Evolutionary conservation across 2,888 invertebrate genomes (phyloP), one percentile per base, ranked within the genome.

Genomic region (Pardosa pseudoannulata): DNA sequence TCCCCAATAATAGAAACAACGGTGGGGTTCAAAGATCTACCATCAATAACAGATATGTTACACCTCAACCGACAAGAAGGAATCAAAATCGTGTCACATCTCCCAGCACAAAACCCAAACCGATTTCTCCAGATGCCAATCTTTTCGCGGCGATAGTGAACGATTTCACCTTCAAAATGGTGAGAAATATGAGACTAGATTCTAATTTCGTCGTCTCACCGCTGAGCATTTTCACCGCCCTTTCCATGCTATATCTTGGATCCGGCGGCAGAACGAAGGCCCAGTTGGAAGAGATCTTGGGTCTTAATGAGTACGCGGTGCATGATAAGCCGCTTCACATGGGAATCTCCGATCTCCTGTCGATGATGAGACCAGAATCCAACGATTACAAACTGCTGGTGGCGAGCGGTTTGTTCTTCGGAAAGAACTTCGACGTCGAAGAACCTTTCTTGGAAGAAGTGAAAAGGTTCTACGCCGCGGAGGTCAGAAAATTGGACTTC

Each of bases 231-330:
- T 90, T 90, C n/a, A 89, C 90, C 16, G 92, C 91, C 13, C 89
- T 92, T 78, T 89, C 90, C 2, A 91, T 92, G 91, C n/a, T n/a
- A n/a, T 90, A 90, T 29, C 86, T 90, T 13, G 92, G 92, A 6
- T 91, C 92, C 9, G 89, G 88, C 46, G 90, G 90, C 0, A 88
- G 90, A n/a, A 92, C 92, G 2, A 89, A 88, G 13, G 28, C 79
- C 36, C 89, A 91, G 79, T 90, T 91, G 90, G 80, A 82, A 23
- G 78, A 89, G n/a, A 89, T 88, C 73, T 36, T 87, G 6, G 73
- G 74, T 13, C 73, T 87, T 23, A 76, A 46, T 5, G 41, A 41
- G 1, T 1, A 71, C 27, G 41, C 28, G 3, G 16, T 71, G 5
- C 46, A 39, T 11, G 28, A 6, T 0, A n/a, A 67, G 6, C 62